Evolutionary conservation across 2,888 invertebrate species (phyloP).

Genomic region (Drosophila nr. perissopoda): DNA sequence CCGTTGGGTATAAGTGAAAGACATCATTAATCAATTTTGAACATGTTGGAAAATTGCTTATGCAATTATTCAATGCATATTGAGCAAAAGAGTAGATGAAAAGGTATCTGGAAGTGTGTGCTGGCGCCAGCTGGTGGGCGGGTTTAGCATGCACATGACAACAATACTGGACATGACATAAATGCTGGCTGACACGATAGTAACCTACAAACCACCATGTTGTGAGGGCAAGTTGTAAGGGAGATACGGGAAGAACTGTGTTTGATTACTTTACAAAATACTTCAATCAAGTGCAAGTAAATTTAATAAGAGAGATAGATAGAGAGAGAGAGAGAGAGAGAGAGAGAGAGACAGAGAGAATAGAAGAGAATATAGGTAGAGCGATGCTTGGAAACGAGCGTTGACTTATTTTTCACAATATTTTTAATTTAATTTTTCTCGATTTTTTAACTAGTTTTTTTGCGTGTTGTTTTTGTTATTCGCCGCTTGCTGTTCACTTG

Average conservation of each 20-base stretch:
- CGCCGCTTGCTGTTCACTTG: conserved; percentile 51
- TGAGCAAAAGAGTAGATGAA: background rate
- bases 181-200: background rate
- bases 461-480: conserved; percentile 17
- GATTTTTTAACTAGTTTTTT: background rate
- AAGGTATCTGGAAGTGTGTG: background rate
- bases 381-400: conserved; percentile 20
- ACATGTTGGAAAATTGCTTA: background rate
- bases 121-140: background rate
- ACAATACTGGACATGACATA: background rate
- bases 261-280: conserved; percentile 9
- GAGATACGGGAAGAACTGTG: background rate
- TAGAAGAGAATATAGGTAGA: background rate
- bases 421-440: conserved; percentile 12
- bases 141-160: background rate
- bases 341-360: background rate
- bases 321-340: background rate
- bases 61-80: conserved; percentile 11
- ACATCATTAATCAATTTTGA: background rate
- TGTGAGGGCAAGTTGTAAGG: background rate
- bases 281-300: conserved; percentile 51
- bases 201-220: background rate
- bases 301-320: conserved; percentile 39
- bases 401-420: conserved; percentile 21
- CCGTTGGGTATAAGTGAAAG: background rate